Evolutionary conservation across 2,888 invertebrate genomes (phyloP), one percentile per base, ranked within the genome.

Genomic region (Clitarchus hookeri): DNA sequence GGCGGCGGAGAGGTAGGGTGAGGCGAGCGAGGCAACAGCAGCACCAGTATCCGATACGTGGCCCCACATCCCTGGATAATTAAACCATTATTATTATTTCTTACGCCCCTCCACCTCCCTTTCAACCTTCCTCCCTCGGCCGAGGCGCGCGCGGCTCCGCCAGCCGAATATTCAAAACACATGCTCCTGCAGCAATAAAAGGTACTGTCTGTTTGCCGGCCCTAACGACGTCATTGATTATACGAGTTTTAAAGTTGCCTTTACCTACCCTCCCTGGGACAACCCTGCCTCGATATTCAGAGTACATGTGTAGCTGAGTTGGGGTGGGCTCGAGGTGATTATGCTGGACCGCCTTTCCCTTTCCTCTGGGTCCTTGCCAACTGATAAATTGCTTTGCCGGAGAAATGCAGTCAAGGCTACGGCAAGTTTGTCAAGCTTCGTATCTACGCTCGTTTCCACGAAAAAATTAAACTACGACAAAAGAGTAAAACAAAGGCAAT

Each of bases 11-110:
- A 23, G 82, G 36, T 2, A 27, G 27, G 79, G 13, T 12, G 16
- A 0, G 2, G 36, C 11, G n/a, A 12, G 13, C 26, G 26, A 16
- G 36, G 82, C 27, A 82, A 36, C 82, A 82, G 82, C 82, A 65
- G 65, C 65, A 65, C 19, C 65, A n/a, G 65, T 16, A 65, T 82
- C 44, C 82, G 82, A 82, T 27, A 82, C 82, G 82, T 44, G 65
- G 65, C 65, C 16, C 26, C 27, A 6, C 82, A 82, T 27, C 82
- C 44, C 82, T 27, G 36, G 82, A 8, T 82, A 82, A 82, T 82
- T 82, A 82, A 82, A 82, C 82, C 82, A 82, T 82, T 82, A 82
- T 82, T 82, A 82, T 82, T 82, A 82, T 82, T 82, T 82, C 82
- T 82, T 27, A 82, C 1, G 9, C 82, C 82, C 36, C 44, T 9